phyloP scores from a whole-genome alignment of 2,113 vertebrate species.

The Salvelinus fontinalis region DNA sequence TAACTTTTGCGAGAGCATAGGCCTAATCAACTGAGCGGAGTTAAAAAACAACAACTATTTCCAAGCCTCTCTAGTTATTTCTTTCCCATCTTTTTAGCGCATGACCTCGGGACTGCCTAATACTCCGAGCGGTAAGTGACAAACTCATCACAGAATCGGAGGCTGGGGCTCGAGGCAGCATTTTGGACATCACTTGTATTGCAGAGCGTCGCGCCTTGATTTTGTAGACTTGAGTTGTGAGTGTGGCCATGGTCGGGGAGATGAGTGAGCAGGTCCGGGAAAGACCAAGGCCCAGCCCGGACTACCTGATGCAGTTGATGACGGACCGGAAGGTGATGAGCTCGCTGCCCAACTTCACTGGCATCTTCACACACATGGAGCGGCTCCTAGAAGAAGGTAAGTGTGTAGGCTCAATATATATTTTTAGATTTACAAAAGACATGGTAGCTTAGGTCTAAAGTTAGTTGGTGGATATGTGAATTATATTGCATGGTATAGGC shows the following conservation, averaged over 20 bases:
- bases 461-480: no score
- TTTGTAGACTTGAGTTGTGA: slow-evolving; percentile 54
- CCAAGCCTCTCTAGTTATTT: not conserved
- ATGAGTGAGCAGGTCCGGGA: slow-evolving; percentile 88
- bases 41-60: not conserved
- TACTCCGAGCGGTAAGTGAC: not conserved
- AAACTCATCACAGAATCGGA: slow-evolving; percentile 5
- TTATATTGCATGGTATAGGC: no score
- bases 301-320: slow-evolving; percentile 98
- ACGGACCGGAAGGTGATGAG: slow-evolving; percentile 98
- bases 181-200: slow-evolving; percentile 3
- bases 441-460: no score
- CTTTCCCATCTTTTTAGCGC: not conserved
- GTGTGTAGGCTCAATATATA: not conserved
- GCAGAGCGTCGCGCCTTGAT: not conserved
- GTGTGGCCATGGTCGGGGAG: slow-evolving; percentile 90
- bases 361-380: slow-evolving; percentile 98
- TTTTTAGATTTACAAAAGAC: no score
- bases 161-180: not conserved
- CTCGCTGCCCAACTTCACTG: slow-evolving; percentile 97
- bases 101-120: not conserved
- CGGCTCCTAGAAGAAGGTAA: slow-evolving; percentile 95
- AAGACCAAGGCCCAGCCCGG: slow-evolving; percentile 95
- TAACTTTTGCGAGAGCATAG: no score
- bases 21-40: not conserved